A percentile compares a stretch with the other conserved stretches of the same genome.
phyloP scores from a whole-genome alignment of 2,888 invertebrate genomes.

The Ormia ochracea region DNA sequence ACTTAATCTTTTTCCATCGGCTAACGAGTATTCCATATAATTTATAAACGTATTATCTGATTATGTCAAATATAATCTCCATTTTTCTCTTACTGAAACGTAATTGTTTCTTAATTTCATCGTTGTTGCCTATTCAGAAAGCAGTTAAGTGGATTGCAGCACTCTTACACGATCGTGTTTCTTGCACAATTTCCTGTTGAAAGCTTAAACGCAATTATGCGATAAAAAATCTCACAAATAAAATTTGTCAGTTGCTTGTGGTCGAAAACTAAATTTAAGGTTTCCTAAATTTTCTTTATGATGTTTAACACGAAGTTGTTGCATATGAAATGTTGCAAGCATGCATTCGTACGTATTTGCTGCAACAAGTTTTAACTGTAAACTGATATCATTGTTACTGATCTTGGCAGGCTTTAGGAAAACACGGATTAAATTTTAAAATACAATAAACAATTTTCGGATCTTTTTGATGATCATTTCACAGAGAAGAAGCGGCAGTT shows the following conservation, averaged over 20 bases:
- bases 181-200: constrained; percentile 35
- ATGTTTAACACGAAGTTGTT: constrained; percentile 23
- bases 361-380: constrained; percentile 51
- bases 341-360: neutral
- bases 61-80: constrained; percentile 14
- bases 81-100: neutral
- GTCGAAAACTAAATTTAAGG: constrained; percentile 26
- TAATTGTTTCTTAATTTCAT: constrained; percentile 13
- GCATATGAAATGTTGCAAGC: neutral
- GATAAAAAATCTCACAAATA: neutral
- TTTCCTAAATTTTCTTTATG: neutral
- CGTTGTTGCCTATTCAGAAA: neutral
- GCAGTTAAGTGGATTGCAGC: neutral
- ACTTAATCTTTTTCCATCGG: neutral
- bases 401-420: constrained; percentile 44
- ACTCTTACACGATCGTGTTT: constrained; percentile 14
- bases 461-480: constrained; percentile 47
- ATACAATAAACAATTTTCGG: constrained; percentile 55
- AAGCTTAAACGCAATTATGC: constrained; percentile 29
- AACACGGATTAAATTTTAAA: constrained; percentile 43
- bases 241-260: constrained; percentile 52
- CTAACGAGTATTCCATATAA: neutral
- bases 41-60: constrained; percentile 3
- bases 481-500: neutral
- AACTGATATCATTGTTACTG: constrained; percentile 57